These are phyloP conservation scores for Seira musarum DNA, from an alignment of 2,888 invertebrate genomes.

Conservation along the genomic window DNA sequence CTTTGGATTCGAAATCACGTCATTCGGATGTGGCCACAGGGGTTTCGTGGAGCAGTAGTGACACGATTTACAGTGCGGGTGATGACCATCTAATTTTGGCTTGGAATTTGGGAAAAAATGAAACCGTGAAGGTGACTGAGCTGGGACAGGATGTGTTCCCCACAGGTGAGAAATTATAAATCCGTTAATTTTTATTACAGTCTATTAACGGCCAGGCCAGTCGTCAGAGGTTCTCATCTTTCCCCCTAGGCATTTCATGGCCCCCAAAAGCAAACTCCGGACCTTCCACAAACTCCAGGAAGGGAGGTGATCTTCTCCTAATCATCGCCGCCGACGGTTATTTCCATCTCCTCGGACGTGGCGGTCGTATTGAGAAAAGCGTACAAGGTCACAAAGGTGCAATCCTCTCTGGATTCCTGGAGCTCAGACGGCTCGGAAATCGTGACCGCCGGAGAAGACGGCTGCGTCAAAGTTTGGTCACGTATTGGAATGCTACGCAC, in stretches of 20 bases:
- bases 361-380: slow-evolving; percentile 92
- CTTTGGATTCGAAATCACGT: slow-evolving; percentile 82
- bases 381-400: slow-evolving; percentile 93
- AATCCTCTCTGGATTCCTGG: slow-evolving; percentile 91
- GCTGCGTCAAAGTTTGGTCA: slow-evolving; percentile 97
- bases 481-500: slow-evolving; percentile 94
- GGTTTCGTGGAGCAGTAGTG: slow-evolving; percentile 93
- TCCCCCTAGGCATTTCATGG: slow-evolving; percentile 94
- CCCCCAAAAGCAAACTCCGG: slow-evolving; percentile 78
- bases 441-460: slow-evolving; percentile 98
- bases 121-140: slow-evolving; percentile 83
- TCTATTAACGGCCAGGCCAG: no score
- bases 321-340: slow-evolving; percentile 67
- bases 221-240: no score
- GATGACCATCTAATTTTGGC: slow-evolving; percentile 92
- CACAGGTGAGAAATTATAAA: no score
- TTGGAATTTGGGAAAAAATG: slow-evolving; percentile 89
- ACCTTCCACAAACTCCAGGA: slow-evolving; percentile 56
- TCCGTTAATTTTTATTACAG: no score
- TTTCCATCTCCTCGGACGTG: slow-evolving; percentile 89
- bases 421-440: slow-evolving; percentile 96
- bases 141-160: slow-evolving; percentile 89
- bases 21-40: slow-evolving; percentile 88
- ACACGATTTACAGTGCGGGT: slow-evolving; percentile 94
- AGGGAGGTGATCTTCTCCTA: slow-evolving; percentile 66